Conservation (phyloP, 2,797 vertebrate genomes). For the Margarornis squamiger region DNA sequence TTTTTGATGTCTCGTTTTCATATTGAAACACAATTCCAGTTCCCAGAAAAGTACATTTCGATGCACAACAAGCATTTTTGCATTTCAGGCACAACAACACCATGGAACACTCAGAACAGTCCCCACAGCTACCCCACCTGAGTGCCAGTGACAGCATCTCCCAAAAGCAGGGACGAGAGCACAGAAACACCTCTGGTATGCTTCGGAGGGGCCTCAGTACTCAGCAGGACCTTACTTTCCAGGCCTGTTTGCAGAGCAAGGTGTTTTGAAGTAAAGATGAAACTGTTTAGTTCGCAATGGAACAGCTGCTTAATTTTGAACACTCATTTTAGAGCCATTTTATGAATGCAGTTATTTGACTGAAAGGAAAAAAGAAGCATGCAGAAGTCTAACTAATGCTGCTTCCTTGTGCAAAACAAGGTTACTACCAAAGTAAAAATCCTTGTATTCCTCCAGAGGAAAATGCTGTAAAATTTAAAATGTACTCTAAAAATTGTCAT, state of each 20-base stretch:
- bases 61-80: too few relatives aligned
- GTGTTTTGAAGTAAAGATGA: background rate
- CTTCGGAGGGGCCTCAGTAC: background rate
- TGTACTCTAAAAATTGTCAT: background rate
- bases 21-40: background rate
- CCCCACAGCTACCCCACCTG: background rate
- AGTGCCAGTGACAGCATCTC: background rate
- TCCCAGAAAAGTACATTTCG: background rate
- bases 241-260: background rate
- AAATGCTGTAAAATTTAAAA: conserved; percentile 41
- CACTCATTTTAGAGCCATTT: background rate
- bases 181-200: background rate
- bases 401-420: background rate
- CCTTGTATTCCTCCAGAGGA: conserved; percentile 11
- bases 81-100: background rate
- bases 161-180: background rate
- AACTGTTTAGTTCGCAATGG: background rate
- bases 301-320: background rate
- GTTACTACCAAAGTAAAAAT: background rate
- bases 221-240: background rate
- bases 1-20: background rate
- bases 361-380: background rate
- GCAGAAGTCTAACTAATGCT: background rate
- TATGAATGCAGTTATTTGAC: background rate
- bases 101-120: fast-evolving